Conservation (phyloP, 2,113 vertebrate genomes). For the Pampusana beccarii region DNA sequence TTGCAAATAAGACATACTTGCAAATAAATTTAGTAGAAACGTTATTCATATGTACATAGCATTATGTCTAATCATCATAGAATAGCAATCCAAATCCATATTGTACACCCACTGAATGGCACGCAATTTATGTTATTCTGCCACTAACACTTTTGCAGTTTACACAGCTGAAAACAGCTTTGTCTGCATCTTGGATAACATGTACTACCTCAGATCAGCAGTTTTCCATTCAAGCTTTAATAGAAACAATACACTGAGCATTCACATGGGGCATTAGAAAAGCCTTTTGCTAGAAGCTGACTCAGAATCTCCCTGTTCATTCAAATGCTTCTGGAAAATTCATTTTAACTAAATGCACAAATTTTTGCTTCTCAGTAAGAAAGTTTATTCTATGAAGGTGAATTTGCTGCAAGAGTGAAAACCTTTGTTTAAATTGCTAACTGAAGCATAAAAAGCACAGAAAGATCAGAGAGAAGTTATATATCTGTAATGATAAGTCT, state of each 20-base stretch:
- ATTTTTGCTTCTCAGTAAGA: neutral
- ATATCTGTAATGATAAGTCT: neutral
- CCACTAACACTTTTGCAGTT: neutral
- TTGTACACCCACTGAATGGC: neutral
- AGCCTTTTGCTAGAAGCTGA: slow-evolving; percentile 45
- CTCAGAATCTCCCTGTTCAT: slow-evolving; percentile 16
- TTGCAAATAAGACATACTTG: neutral
- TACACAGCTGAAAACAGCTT: neutral
- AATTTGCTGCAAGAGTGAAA: neutral
- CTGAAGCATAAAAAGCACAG: neutral
- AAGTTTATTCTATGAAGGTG: neutral
- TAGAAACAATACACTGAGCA: slow-evolving; percentile 33
- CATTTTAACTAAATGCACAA: neutral
- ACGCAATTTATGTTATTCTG: neutral
- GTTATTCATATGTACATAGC: neutral
- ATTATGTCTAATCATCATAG: neutral
- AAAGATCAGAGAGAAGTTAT: neutral
- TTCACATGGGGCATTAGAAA: neutral
- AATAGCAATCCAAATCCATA: neutral
- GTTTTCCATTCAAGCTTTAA: slow-evolving; percentile 37
- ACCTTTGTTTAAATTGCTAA: slow-evolving; percentile 4
- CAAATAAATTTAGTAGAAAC: neutral
- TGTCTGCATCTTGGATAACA: neutral
- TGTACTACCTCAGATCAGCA: slow-evolving; percentile 24
- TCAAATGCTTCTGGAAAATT: slow-evolving; percentile 25